These are phyloP conservation scores for Panopea generosa DNA, from an alignment of 2,888 invertebrate species.

Conservation along the genomic window DNA sequence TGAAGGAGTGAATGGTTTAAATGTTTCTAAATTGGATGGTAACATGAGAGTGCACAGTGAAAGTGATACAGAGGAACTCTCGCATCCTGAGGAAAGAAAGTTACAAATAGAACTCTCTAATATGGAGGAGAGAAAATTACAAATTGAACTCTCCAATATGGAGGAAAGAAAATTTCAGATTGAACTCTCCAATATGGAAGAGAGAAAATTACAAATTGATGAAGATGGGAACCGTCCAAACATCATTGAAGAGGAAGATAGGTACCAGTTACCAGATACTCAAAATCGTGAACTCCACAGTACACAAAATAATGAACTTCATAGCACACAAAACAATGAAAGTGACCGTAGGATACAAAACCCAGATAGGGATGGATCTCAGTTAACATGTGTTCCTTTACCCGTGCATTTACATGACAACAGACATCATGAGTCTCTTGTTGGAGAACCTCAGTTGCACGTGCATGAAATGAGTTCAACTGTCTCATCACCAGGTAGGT, in stretches of 20 bases:
- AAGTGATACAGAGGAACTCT: slow-evolving; percentile 36
- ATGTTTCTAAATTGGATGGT: slow-evolving; percentile 41
- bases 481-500: slow-evolving; percentile 58
- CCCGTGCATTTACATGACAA: slow-evolving; percentile 39
- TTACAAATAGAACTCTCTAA: slow-evolving; percentile 41
- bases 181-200: slow-evolving; percentile 37
- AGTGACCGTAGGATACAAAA: slow-evolving; percentile 37
- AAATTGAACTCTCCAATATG: slow-evolving; percentile 33
- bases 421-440: slow-evolving; percentile 32
- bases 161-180: slow-evolving; percentile 43
- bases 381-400: slow-evolving; percentile 26
- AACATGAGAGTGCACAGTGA: slow-evolving; percentile 41
- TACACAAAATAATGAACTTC: slow-evolving; percentile 34
- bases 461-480: slow-evolving; percentile 66
- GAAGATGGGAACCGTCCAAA: slow-evolving; percentile 53
- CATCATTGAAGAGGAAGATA: slow-evolving; percentile 53
- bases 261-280: slow-evolving; percentile 59
- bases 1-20: slow-evolving; percentile 51
- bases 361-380: slow-evolving; percentile 28
- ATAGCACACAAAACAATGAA: slow-evolving; percentile 26
- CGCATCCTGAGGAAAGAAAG: slow-evolving; percentile 33
- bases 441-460: slow-evolving; percentile 59
- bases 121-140: slow-evolving; percentile 47
- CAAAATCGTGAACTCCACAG: slow-evolving; percentile 49
- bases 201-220: slow-evolving; percentile 53